Evolutionary conservation across 2,113 vertebrate genomes (phyloP).

Genomic region (Manacus vitellinus): DNA sequence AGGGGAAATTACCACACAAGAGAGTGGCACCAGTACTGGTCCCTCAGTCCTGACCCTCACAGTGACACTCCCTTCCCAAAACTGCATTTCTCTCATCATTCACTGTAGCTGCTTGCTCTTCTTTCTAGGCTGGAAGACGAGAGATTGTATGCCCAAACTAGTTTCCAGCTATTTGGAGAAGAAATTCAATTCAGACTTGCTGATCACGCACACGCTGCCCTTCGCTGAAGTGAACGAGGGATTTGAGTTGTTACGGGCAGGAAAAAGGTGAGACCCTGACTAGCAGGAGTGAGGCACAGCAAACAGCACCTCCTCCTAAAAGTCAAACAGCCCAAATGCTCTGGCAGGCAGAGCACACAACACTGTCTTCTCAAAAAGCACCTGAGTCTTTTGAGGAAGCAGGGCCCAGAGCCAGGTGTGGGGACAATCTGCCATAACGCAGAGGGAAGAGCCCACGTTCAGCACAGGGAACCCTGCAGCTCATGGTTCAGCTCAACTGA

Average conservation of each 20-base stretch:
- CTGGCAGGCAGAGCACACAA: not conserved
- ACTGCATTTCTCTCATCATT: not conserved
- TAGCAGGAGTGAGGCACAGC: not conserved
- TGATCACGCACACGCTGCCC: conserved; percentile 84
- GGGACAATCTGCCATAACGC: not conserved
- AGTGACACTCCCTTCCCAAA: not conserved
- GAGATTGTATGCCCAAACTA: conserved; percentile 76
- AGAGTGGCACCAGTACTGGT: not conserved
- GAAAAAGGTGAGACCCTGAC: conserved; percentile 45
- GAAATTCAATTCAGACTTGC: conserved; percentile 85
- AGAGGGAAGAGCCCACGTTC: not conserved
- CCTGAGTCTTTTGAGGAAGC: not conserved
- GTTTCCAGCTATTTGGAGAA: conserved; percentile 84
- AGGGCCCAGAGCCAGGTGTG: accelerated
- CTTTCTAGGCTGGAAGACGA: conserved; percentile 36
- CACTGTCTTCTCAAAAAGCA: not conserved
- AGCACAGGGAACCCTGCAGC: not conserved
- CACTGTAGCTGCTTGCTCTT: not conserved
- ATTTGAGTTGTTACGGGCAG: conserved; percentile 79
- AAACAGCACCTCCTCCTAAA: not conserved
- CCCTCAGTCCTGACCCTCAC: not conserved
- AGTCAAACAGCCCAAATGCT: not conserved
- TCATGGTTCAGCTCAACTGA: not conserved
- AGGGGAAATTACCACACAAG: too few relatives aligned
- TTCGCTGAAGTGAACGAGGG: conserved; percentile 82